Evolutionary conservation across 2,113 vertebrate genomes (phyloP).

Genomic region (Phalacrocorax aristotelis): DNA sequence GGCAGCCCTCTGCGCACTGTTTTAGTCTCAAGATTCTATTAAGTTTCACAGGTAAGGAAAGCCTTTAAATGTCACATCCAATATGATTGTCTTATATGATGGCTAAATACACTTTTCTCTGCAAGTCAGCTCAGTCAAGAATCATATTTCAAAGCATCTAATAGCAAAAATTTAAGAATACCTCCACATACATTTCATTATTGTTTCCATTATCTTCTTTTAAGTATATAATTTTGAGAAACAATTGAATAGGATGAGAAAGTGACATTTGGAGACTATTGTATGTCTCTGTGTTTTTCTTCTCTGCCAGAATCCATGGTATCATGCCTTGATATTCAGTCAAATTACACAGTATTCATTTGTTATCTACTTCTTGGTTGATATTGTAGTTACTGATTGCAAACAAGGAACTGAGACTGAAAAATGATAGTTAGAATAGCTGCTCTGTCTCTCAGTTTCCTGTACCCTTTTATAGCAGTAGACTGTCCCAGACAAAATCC

Average conservation of each 20-base stretch:
- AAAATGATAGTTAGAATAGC: background rate
- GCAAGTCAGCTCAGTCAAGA: background rate
- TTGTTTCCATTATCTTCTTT: background rate
- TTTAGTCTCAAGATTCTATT: background rate
- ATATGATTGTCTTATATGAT: background rate
- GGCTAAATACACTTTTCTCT: background rate
- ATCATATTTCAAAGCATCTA: background rate
- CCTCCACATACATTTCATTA: background rate
- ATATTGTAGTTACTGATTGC: background rate
- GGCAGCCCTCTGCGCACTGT: background rate
- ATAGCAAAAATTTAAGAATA: background rate
- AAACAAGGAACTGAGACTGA: background rate
- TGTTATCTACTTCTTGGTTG: background rate
- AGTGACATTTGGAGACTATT: background rate
- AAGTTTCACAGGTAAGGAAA: background rate
- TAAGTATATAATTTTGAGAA: background rate
- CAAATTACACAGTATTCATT: background rate
- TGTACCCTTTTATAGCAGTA: background rate
- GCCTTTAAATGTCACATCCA: background rate
- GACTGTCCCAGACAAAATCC: background rate
- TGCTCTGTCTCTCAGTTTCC: background rate
- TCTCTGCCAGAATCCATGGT: background rate
- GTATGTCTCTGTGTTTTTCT: background rate
- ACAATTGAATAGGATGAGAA: background rate
- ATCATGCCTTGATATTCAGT: background rate